Evolutionary conservation across 2,113 vertebrate genomes (phyloP).

Genomic region (Aspiorhynchus laticeps): DNA sequence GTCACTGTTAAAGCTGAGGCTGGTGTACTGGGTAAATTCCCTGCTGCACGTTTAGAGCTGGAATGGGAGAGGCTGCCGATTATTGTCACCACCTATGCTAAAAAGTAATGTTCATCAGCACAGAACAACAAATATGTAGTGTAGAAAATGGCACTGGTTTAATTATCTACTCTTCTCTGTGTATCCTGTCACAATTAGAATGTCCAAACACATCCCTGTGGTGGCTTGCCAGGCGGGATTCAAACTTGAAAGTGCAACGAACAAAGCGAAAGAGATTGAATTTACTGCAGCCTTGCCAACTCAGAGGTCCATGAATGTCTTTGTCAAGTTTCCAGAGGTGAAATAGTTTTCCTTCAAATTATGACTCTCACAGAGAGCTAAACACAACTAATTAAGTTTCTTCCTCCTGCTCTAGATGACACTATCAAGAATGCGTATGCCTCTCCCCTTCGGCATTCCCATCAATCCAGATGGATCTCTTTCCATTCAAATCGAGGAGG

Average conservation of each 20-base stretch:
- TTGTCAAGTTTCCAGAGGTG: slow-evolving; percentile 23
- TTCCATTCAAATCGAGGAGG: slow-evolving; percentile 12
- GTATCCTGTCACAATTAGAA: slow-evolving; percentile 63
- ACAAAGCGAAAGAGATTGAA: slow-evolving; percentile 70
- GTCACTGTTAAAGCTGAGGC: slow-evolving; percentile 65
- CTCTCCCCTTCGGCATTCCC: slow-evolving; percentile 75
- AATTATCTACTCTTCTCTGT: neutral
- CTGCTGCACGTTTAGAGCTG: slow-evolving; percentile 71
- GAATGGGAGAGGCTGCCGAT: slow-evolving; percentile 72
- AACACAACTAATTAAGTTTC: neutral
- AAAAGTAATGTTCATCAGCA: slow-evolving; percentile 71
- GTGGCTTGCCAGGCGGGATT: slow-evolving; percentile 63
- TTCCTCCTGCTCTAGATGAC: slow-evolving; percentile 65
- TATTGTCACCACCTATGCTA: slow-evolving; percentile 57
- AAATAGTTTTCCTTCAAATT: neutral
- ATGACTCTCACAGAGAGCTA: neutral
- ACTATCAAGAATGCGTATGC: slow-evolving; percentile 68
- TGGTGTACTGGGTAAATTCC: slow-evolving; percentile 65
- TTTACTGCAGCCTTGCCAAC: slow-evolving; percentile 73
- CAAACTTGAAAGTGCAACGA: slow-evolving; percentile 62
- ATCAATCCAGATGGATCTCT: slow-evolving; percentile 58
- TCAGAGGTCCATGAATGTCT: slow-evolving; percentile 68
- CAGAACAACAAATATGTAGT: neutral
- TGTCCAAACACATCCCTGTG: slow-evolving; percentile 62
- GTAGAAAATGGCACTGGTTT: neutral